Evolutionary conservation across 2,113 vertebrate genomes (phyloP).

Genomic region (Tamias sibiricus): DNA sequence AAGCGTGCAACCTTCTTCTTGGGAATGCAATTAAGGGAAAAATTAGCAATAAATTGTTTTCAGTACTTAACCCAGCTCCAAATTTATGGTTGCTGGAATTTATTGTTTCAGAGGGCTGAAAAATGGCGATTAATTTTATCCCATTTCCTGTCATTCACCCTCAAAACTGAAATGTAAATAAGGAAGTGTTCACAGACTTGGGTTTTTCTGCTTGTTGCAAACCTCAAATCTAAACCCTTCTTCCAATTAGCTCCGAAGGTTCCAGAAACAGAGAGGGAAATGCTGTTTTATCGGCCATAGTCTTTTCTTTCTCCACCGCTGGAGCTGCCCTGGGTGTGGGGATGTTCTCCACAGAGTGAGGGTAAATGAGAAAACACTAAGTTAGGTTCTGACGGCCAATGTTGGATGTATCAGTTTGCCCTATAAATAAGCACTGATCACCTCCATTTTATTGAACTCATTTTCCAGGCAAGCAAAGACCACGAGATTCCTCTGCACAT

Average conservation of each 20-base stretch:
- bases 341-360: conserved; percentile 80
- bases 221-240: not conserved
- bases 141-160: conserved; percentile 59
- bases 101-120: conserved; percentile 72
- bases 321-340: conserved; percentile 71
- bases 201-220: not conserved
- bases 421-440: conserved; percentile 91
- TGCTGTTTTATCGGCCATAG: not conserved
- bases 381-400: conserved; percentile 85
- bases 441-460: conserved; percentile 90
- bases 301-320: conserved; percentile 57
- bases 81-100: conserved; percentile 73
- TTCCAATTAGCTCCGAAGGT: not conserved
- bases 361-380: conserved; percentile 85
- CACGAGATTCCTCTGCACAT: conserved; percentile 88
- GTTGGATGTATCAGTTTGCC: conserved; percentile 86
- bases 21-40: conserved; percentile 73
- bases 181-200: not conserved
- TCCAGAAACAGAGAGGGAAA: not conserved
- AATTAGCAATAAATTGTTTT: conserved; percentile 77
- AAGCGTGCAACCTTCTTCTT: conserved; percentile 71
- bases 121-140: conserved; percentile 63
- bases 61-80: conserved; percentile 71
- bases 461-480: conserved; percentile 89
- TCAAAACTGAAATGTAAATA: conserved; percentile 53